Evolutionary conservation across 2,888 invertebrate genomes (phyloP).

Genomic region (Tetanocera ferruginea): DNA sequence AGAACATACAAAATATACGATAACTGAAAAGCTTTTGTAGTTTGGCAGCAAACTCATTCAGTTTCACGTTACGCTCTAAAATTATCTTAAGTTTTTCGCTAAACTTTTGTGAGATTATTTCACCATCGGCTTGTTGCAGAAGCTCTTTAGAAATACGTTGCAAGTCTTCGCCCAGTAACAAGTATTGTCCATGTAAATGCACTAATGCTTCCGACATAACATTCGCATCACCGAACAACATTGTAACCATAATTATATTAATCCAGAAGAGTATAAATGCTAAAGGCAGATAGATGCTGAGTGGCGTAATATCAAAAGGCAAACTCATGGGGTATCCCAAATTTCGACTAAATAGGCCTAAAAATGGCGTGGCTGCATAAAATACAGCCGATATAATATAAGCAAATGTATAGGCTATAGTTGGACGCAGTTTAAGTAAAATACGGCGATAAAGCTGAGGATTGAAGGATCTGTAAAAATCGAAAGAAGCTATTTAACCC

Average conservation of each 20-base stretch:
- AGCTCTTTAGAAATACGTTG: slow-evolving; percentile 45
- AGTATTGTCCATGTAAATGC: slow-evolving; percentile 59
- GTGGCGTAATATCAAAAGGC: slow-evolving; percentile 47
- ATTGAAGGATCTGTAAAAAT: slow-evolving; percentile 44
- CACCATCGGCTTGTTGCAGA: slow-evolving; percentile 30
- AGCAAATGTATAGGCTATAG: slow-evolving; percentile 48
- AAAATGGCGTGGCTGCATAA: slow-evolving; percentile 49
- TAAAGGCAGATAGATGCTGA: slow-evolving; percentile 51
- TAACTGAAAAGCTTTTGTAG: slow-evolving; percentile 56
- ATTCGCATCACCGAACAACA: slow-evolving; percentile 57
- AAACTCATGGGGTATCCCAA: slow-evolving; percentile 54
- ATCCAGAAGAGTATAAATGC: slow-evolving; percentile 54
- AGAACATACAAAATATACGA: slow-evolving; percentile 59
- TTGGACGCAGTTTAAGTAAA: slow-evolving; percentile 48
- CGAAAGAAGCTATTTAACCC: not conserved
- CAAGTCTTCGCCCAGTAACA: slow-evolving; percentile 54
- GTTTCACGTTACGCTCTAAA: slow-evolving; percentile 49
- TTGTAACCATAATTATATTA: slow-evolving; percentile 50
- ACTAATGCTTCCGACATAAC: slow-evolving; percentile 54
- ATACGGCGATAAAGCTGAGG: slow-evolving; percentile 47
- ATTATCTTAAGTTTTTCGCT: slow-evolving; percentile 44
- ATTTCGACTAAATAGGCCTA: slow-evolving; percentile 45
- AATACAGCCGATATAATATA: slow-evolving; percentile 49
- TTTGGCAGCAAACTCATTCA: slow-evolving; percentile 55
- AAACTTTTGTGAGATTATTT: slow-evolving; percentile 6